These are phyloP conservation scores for Leucozona laternaria DNA, from an alignment of 2,888 invertebrate species.

Conservation along the genomic window DNA sequence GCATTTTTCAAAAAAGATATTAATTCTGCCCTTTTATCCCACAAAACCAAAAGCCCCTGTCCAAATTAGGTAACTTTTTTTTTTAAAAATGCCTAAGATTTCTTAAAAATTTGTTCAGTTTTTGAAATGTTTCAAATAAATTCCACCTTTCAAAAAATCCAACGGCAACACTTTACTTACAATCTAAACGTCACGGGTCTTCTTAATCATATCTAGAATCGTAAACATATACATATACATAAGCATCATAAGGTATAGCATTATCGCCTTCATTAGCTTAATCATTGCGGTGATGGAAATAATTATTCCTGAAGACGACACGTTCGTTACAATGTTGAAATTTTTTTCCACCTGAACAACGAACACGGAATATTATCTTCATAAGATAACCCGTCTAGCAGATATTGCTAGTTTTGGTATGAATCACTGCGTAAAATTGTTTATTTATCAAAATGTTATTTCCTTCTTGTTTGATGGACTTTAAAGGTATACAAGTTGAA, in stretches of 20 bases:
- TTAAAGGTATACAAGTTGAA: constrained; percentile 1
- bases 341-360: constrained; percentile 33
- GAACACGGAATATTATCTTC: constrained; percentile 23
- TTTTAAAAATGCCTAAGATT: too few relatives aligned
- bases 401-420: constrained; percentile 2
- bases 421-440: constrained; percentile 61
- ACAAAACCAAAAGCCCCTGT: too few relatives aligned
- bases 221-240: background rate
- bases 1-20: too few relatives aligned
- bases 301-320: constrained; percentile 58
- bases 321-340: constrained; percentile 55
- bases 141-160: background rate
- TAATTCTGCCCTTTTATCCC: too few relatives aligned
- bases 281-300: constrained; percentile 68
- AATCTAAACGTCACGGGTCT: constrained; percentile 49
- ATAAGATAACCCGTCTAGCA: constrained; percentile 18
- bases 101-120: background rate
- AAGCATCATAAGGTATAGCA: background rate
- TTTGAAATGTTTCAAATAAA: background rate
- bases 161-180: background rate
- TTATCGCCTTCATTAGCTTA: constrained; percentile 73
- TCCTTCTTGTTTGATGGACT: constrained; percentile 35
- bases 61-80: too few relatives aligned
- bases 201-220: constrained; percentile 33
- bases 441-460: constrained; percentile 55